Evolutionary conservation across 2,888 invertebrate species (phyloP).

Genomic region (Thelaira solivaga): DNA sequence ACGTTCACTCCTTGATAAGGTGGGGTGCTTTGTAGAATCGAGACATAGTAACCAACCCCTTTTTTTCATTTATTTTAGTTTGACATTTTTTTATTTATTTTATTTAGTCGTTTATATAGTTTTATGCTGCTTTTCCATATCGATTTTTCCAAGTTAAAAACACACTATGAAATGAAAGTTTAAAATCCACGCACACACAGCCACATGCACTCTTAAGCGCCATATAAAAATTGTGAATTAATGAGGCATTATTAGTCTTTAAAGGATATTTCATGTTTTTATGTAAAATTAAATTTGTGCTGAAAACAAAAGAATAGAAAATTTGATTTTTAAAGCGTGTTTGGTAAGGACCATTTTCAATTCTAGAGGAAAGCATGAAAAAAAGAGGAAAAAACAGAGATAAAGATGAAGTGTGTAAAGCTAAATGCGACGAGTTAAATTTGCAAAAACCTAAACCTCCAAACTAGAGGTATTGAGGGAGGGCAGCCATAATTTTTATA

Average conservation of each 20-base stretch:
- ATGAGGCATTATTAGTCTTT: conserved; percentile 42
- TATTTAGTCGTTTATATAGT: conserved; percentile 10
- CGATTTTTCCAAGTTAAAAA: conserved; percentile 48
- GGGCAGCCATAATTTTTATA: too few relatives aligned
- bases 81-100: conserved; percentile 34
- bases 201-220: too few relatives aligned
- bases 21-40: conserved; percentile 16
- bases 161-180: conserved; percentile 34
- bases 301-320: background rate
- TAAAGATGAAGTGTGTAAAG: too few relatives aligned
- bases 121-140: conserved; percentile 46
- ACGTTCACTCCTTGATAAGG: conserved; percentile 10
- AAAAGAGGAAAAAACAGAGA: too few relatives aligned
- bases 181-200: background rate
- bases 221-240: conserved; percentile 26
- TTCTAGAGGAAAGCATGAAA: too few relatives aligned
- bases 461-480: too few relatives aligned
- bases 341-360: too few relatives aligned
- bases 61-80: conserved; percentile 37
- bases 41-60: conserved; percentile 44
- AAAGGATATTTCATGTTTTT: conserved; percentile 22
- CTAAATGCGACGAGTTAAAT: too few relatives aligned
- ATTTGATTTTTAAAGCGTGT: background rate
- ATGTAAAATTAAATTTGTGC: conserved; percentile 23
- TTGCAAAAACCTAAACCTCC: too few relatives aligned